These are phyloP conservation scores for Digitonthophagus gazella DNA, from an alignment of 2,888 invertebrate genomes.

Conservation along the genomic window DNA sequence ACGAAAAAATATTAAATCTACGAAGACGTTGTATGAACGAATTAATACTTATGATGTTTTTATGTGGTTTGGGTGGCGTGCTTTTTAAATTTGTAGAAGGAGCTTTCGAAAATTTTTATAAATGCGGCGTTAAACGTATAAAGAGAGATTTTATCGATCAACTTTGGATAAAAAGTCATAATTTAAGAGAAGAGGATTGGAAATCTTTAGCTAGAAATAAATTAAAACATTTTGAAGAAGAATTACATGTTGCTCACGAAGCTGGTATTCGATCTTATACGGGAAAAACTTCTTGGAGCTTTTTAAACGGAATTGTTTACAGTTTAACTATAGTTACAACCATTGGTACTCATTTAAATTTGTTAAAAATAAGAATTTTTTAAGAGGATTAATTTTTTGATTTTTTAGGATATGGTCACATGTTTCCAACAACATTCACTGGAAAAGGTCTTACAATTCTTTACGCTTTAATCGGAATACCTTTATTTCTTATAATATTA, in stretches of 20 bases:
- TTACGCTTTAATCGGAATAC: constrained; percentile 94
- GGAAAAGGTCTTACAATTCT: constrained; percentile 87
- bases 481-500: constrained; percentile 88
- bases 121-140: constrained; percentile 83
- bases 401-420: constrained; percentile 90
- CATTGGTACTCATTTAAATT: constrained; percentile 80
- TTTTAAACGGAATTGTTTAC: constrained; percentile 82
- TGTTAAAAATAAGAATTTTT: constrained; percentile 11
- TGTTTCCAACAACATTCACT: constrained; percentile 83
- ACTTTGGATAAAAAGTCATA: constrained; percentile 79
- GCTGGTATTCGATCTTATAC: constrained; percentile 81
- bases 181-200: constrained; percentile 85
- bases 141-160: constrained; percentile 83
- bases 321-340: constrained; percentile 85
- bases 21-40: constrained; percentile 69
- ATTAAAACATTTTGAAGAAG: constrained; percentile 81
- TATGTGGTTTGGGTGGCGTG: constrained; percentile 77
- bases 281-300: constrained; percentile 83
- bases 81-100: constrained; percentile 82
- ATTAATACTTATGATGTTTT: constrained; percentile 65
- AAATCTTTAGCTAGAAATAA: constrained; percentile 79
- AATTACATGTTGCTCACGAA: constrained; percentile 79
- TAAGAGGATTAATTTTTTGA: constrained; percentile 26
- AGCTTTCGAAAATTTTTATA: constrained; percentile 80
- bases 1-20: constrained; percentile 55